Percentiles rank a stretch among this genome's conserved stretches.
Conservation (phyloP, 2,888 invertebrate species). For the Trypoxylon attenuatum region DNA sequence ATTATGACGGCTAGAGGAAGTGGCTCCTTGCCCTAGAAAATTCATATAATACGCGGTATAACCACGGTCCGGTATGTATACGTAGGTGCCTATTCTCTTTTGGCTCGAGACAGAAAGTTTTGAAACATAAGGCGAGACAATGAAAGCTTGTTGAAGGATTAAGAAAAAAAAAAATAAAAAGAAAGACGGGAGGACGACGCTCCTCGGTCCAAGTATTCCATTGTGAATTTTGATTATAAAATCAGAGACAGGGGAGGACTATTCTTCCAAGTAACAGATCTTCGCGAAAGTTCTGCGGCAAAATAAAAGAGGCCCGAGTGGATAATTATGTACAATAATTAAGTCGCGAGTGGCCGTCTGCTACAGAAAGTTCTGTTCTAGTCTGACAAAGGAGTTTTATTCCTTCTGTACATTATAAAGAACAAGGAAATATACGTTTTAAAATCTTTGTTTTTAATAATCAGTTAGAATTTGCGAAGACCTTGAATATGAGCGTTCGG, state of each 20-base stretch:
- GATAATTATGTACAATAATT: too few relatives aligned
- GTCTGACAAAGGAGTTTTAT: too few relatives aligned
- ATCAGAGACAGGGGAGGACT: background rate
- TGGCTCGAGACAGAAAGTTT: background rate
- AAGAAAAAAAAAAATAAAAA: background rate
- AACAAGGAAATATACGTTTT: too few relatives aligned
- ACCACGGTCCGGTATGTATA: background rate
- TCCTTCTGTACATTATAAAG: too few relatives aligned
- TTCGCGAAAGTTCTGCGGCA: background rate
- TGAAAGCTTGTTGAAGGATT: background rate
- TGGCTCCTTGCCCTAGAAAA: background rate
- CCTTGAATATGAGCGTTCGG: too few relatives aligned
- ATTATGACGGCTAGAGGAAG: slow-evolving; percentile 9
- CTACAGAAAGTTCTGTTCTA: too few relatives aligned
- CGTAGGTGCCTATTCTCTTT: background rate
- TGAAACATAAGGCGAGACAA: background rate
- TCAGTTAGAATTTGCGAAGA: too few relatives aligned
- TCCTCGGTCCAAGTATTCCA: background rate
- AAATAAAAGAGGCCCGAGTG: too few relatives aligned
- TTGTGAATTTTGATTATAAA: slow-evolving; percentile 1
- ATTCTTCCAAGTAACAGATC: background rate
- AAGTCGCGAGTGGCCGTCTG: too few relatives aligned
- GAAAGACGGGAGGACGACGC: background rate
- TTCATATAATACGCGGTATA: background rate
- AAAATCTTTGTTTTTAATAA: too few relatives aligned